These are phyloP conservation scores for Podotricha telesiphe DNA, from an alignment of 2,888 invertebrate genomes.

Conservation along the genomic window DNA sequence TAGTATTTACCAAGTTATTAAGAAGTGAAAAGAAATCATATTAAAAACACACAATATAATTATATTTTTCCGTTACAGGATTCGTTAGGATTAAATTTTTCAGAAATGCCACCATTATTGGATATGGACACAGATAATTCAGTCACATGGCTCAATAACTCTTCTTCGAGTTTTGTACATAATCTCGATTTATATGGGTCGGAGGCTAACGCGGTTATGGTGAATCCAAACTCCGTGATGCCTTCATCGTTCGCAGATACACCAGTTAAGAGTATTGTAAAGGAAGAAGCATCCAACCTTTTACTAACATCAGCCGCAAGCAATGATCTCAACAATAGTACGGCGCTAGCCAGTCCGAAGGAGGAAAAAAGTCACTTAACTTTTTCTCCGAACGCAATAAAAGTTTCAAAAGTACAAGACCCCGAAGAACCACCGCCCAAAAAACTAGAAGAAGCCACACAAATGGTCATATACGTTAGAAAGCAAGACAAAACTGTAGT, in stretches of 20 bases:
- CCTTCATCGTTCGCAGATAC: constrained; percentile 87
- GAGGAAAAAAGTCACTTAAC: constrained; percentile 88
- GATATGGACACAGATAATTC: constrained; percentile 87
- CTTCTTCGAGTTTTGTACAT: constrained; percentile 86
- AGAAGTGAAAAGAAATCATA: not conserved
- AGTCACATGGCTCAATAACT: constrained; percentile 85
- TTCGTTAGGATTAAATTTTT: constrained; percentile 85
- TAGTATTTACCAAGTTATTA: constrained; percentile 49
- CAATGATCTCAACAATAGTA: constrained; percentile 61
- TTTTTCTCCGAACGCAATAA: constrained; percentile 88
- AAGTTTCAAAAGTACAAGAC: constrained; percentile 82
- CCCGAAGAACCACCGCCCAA: constrained; percentile 60
- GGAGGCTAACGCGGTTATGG: constrained; percentile 91
- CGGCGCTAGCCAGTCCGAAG: constrained; percentile 85
- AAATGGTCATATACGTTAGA: constrained; percentile 77
- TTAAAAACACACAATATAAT: constrained; percentile 7
- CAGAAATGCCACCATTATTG: constrained; percentile 84
- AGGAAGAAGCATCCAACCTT: constrained; percentile 78
- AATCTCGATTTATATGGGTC: constrained; percentile 87
- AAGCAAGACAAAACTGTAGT: constrained; percentile 83
- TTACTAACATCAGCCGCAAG: constrained; percentile 73
- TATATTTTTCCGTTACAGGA: constrained; percentile 67
- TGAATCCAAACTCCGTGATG: constrained; percentile 95
- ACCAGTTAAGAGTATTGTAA: constrained; percentile 73
- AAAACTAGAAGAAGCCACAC: constrained; percentile 76